Conservation (phyloP, 2,797 vertebrate species). For the Spondyliosoma cantharus region DNA sequence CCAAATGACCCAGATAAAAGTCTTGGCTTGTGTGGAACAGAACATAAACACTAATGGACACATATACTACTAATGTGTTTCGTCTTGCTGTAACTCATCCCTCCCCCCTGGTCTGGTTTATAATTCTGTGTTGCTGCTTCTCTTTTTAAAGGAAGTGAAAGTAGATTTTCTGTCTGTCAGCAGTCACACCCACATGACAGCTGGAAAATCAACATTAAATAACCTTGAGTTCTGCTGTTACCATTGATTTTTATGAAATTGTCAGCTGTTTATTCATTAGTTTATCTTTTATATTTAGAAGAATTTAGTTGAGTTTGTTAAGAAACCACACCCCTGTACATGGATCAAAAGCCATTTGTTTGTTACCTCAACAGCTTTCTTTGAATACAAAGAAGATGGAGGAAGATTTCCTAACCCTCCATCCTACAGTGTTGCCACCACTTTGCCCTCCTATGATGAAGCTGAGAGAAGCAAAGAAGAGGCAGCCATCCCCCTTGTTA, state of each 20-base stretch:
- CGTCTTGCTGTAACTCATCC: conserved; percentile 14
- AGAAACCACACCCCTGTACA: neutral
- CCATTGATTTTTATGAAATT: neutral
- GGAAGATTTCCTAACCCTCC: conserved; percentile 94
- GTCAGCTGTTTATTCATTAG: neutral
- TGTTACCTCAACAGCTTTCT: conserved; percentile 85
- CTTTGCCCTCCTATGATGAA: conserved; percentile 96
- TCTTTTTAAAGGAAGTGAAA: conserved; percentile 46
- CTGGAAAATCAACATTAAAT: neutral
- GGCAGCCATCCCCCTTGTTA: conserved; percentile 91
- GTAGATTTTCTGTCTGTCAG: conserved; percentile 29
- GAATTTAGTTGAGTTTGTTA: neutral
- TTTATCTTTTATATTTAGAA: neutral
- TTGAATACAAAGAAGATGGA: conserved; percentile 96
- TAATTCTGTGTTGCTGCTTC: conserved; percentile 4
- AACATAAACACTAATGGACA: conserved; percentile 50
- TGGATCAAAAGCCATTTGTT: neutral
- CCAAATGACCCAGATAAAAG: conserved; percentile 60
- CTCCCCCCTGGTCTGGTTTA: neutral
- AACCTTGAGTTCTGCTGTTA: neutral
- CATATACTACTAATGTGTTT: conserved; percentile 19
- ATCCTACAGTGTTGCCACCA: conserved; percentile 96
- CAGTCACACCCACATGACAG: neutral
- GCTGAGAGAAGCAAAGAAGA: conserved; percentile 95
- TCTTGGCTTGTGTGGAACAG: conserved; percentile 16